phyloP scores from a whole-genome alignment of 2,797 vertebrate genomes.

The Neosalanx taihuensis region DNA sequence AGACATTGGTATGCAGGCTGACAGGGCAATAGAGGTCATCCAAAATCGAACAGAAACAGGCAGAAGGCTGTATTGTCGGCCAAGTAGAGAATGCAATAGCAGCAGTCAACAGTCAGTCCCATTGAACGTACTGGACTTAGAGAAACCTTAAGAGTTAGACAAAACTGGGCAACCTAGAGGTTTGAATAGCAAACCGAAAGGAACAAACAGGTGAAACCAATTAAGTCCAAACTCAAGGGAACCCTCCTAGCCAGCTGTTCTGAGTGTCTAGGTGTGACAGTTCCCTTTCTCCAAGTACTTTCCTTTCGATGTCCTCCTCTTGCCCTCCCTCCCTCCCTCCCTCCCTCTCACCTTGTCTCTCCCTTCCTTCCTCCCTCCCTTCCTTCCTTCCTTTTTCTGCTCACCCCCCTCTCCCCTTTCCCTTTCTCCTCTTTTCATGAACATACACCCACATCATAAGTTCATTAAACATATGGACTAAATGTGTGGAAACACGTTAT shows the following conservation, averaged over 20 bases:
- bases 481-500: conserved; percentile 80
- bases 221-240: too few species aligned
- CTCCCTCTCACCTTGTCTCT: neutral
- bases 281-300: conserved; percentile 2
- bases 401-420: neutral
- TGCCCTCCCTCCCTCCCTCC: conserved; percentile 16
- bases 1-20: too few species aligned
- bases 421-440: neutral
- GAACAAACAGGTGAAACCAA: too few species aligned
- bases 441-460: conserved; percentile 13
- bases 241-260: conserved; percentile 9
- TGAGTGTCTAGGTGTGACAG: neutral
- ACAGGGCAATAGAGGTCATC: too few species aligned
- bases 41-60: too few species aligned
- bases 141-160: too few species aligned
- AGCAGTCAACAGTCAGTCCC: too few species aligned
- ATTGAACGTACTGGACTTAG: too few species aligned
- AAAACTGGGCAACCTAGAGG: too few species aligned
- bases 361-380: conserved; percentile 2
- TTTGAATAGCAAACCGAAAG: too few species aligned
- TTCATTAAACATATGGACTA: conserved; percentile 81
- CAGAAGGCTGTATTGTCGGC: too few species aligned
- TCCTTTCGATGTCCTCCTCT: conserved; percentile 20
- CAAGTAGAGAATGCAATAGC: too few species aligned
- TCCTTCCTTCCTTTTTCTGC: conserved; percentile 26